These are phyloP conservation scores for Pristiophorus japonicus DNA, from an alignment of 2,113 vertebrate genomes.

Conservation along the genomic window DNA sequence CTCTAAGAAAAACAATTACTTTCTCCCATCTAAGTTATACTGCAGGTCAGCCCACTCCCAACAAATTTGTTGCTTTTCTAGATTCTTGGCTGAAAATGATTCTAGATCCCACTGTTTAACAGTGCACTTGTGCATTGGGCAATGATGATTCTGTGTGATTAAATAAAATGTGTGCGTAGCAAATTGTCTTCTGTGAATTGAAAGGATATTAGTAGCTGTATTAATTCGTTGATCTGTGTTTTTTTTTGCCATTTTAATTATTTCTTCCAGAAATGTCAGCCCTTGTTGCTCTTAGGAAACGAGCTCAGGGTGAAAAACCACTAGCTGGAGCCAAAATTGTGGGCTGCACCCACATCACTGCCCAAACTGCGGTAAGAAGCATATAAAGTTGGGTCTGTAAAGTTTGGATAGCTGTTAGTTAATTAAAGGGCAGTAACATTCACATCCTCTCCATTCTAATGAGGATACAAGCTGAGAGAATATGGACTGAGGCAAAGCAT, in stretches of 20 bases:
- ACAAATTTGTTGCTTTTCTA: background rate
- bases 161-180: background rate
- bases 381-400: background rate
- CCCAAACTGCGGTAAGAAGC: conserved; percentile 84
- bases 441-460: background rate
- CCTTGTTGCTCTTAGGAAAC: conserved; percentile 91
- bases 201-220: background rate
- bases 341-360: conserved; percentile 96
- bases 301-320: conserved; percentile 96
- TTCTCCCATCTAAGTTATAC: background rate
- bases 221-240: background rate
- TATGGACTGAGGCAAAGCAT: background rate
- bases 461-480: background rate
- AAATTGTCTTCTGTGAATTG: background rate
- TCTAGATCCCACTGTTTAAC: background rate
- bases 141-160: background rate
- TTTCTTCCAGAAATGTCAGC: conserved; percentile 88
- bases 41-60: background rate
- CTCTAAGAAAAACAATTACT: background rate
- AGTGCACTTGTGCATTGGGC: background rate
- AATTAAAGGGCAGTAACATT: background rate
- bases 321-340: conserved; percentile 94
- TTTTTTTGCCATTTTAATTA: background rate
- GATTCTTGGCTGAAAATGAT: background rate
- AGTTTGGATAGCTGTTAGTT: background rate